Base-by-base conservation (phyloP, 2,888 invertebrate genomes). In the Cerceris ruficornis region DNA sequence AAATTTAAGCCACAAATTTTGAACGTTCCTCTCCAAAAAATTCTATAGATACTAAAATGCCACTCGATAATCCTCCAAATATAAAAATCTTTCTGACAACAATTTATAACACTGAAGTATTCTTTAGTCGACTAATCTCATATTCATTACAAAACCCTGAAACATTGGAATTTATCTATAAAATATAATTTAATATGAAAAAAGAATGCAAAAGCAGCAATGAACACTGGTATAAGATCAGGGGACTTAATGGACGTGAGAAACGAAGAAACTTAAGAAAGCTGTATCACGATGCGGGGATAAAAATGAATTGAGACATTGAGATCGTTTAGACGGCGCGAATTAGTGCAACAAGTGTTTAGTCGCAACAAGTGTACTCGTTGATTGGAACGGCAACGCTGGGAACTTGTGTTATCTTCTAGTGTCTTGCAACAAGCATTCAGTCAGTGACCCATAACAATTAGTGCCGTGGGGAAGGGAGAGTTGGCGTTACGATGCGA, bases 391-490 rank as follows among this genome's bases (percentile, higher is more conserved):
- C 74, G 71, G 81, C 79, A 84, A 83, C 82, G 82, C 76, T 72
- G 82, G 77, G 73, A 75, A 77, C 75, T 46, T 61, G 80, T 68
- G 82, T 87, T 87, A 88, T 89, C 88, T 88, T 84, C 73, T 78
- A 76, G 80, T 80, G 82, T 83, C 78, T 85, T 84, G 84, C 80
- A 83, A 81, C 84, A 71, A 81, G 81, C 83, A 81, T 82, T 84
- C 86, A 88, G 90, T 90, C 91, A 91, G 86, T 89, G 91, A 91
- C 91, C 91, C 88, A 89, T 84, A 87, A 90, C 88, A 91, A 90
- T 90, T 90, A 90, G 84, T 85, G 79, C 83, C 75, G 82, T 83
- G 73, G 82, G 80, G 74, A 83, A 80, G 83, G 77, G 76, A 82
- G 75, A 81, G 81, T 85, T 83, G 75, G 70, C 75, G 74, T 84